These are phyloP conservation scores for Ploceus nigricollis DNA, from an alignment of 2,113 vertebrate species.

Conservation along the genomic window DNA sequence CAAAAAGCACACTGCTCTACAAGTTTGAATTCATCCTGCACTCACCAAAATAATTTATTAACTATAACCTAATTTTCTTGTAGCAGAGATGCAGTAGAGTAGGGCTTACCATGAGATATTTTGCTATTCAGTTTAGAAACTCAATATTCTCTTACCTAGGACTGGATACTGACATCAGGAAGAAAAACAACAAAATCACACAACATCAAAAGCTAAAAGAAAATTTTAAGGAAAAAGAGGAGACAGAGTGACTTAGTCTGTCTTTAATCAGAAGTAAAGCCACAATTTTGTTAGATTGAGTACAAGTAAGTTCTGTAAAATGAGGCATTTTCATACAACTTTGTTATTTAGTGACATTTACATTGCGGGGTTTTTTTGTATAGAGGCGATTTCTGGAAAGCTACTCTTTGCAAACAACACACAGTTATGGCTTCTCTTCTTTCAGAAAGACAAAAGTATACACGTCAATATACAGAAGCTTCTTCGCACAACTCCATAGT, in stretches of 20 bases:
- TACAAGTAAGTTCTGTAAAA: neutral
- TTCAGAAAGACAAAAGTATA: neutral
- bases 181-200: neutral
- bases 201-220: neutral
- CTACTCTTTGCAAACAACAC: neutral
- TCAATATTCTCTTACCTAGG: neutral
- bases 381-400: neutral
- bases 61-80: neutral
- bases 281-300: neutral
- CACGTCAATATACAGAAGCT: neutral
- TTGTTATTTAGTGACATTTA: neutral
- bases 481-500: neutral
- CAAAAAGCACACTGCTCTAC: neutral
- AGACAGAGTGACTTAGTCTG: neutral
- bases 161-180: neutral
- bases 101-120: neutral
- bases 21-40: neutral
- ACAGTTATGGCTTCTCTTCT: neutral
- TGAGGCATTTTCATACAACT: neutral
- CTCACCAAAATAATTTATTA: neutral
- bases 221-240: neutral
- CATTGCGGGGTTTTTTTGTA: accelerated
- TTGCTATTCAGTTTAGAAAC: neutral
- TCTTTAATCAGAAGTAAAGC: neutral
- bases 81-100: neutral